Percentiles rank a stretch among this genome's conserved stretches.
Evolutionary conservation across 2,113 vertebrate genomes (phyloP).

Genomic region (Daphoenositta chrysoptera): DNA sequence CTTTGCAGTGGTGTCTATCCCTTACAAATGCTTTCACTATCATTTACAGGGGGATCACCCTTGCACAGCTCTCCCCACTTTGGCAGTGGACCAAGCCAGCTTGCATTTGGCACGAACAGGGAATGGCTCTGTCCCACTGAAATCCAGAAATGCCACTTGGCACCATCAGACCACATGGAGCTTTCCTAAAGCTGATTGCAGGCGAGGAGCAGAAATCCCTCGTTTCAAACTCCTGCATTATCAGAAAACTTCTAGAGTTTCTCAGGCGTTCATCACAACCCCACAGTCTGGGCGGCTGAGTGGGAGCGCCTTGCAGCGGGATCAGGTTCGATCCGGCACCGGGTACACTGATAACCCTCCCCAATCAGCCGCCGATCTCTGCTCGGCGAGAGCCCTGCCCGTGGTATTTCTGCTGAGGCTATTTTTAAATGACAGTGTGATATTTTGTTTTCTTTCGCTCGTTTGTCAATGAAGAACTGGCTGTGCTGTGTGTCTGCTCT

Average conservation of each 20-base stretch:
- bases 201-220: not conserved
- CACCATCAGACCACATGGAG: not conserved
- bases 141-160: not conserved
- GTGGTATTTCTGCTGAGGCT: not conserved
- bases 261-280: not conserved
- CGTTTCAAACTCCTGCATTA: not conserved
- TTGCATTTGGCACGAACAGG: not conserved
- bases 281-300: not conserved
- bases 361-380: not conserved
- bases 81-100: not conserved
- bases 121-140: not conserved
- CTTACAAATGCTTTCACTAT: not conserved
- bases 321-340: constrained; percentile 7
- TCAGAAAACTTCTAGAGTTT: constrained; percentile 19
- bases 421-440: constrained; percentile 37
- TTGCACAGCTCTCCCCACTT: not conserved
- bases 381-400: not conserved
- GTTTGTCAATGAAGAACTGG: constrained; percentile 10
- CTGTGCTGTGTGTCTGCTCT: not conserved
- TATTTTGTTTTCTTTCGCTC: constrained; percentile 8
- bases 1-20: not conserved
- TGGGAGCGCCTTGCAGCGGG: not conserved
- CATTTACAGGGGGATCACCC: not conserved
- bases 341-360: not conserved
- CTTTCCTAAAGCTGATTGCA: not conserved